Percentiles rank a stretch among this genome's conserved stretches.
phyloP scores from a whole-genome alignment of 2,888 invertebrate genomes.

The Watsonalla binaria region DNA sequence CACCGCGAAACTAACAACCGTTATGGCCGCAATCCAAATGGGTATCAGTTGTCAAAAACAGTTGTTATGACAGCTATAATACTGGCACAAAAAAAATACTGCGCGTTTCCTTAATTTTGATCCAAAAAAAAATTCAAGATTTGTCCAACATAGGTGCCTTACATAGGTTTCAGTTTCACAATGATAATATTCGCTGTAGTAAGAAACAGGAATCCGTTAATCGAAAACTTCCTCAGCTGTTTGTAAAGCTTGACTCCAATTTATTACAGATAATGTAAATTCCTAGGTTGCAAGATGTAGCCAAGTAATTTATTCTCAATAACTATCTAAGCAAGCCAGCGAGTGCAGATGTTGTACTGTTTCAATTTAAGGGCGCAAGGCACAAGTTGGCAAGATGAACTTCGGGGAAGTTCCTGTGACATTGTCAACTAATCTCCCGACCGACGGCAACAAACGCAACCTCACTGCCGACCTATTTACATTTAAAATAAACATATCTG shows the following conservation, averaged over 20 bases:
- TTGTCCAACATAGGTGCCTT: no score
- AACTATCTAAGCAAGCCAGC: constrained; percentile 50
- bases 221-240: no score
- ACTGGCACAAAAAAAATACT: no score
- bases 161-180: no score
- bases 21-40: no score
- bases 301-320: constrained; percentile 21
- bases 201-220: no score
- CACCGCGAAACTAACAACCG: no score
- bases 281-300: not conserved
- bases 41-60: no score
- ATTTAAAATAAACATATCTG: constrained; percentile 3
- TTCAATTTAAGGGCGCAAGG: constrained; percentile 71
- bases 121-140: no score
- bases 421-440: constrained; percentile 73
- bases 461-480: constrained; percentile 28
- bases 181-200: no score
- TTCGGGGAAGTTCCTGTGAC: constrained; percentile 65
- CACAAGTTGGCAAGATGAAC: constrained; percentile 64
- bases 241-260: not conserved
- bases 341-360: constrained; percentile 71
- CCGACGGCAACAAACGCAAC: constrained; percentile 47
- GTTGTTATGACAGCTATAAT: no score
- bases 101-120: no score
- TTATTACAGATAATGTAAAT: not conserved